Percentiles rank a stretch among this genome's conserved stretches.
Evolutionary conservation across 2,888 invertebrate genomes (phyloP).

Genomic region (Incurvaria masculella): DNA sequence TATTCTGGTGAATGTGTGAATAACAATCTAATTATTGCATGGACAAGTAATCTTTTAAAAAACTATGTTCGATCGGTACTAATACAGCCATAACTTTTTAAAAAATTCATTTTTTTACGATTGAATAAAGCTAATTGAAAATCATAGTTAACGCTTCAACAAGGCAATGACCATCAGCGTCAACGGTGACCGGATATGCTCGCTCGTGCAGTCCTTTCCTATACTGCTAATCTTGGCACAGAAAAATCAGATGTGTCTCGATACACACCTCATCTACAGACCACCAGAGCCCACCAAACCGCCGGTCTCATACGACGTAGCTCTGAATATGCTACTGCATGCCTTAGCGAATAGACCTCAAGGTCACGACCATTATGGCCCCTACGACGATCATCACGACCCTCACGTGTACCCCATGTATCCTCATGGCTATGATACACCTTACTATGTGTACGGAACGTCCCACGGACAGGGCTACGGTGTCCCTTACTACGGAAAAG

Average conservation of each 20-base stretch:
- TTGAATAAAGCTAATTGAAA: no score
- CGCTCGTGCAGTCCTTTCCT: slow-evolving; percentile 39
- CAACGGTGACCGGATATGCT: slow-evolving; percentile 22
- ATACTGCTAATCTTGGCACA: slow-evolving; percentile 42
- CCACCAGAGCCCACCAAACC: slow-evolving; percentile 40
- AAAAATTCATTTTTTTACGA: no score
- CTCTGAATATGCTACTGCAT: slow-evolving; percentile 37
- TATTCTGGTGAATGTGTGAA: no score
- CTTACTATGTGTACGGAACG: not conserved
- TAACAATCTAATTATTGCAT: no score
- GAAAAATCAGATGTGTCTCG: slow-evolving; percentile 33
- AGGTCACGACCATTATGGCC: not conserved
- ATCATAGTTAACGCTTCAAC: no score
- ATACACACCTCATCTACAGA: slow-evolving; percentile 39
- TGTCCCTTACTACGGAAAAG: not conserved
- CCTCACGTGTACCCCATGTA: not conserved
- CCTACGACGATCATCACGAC: not conserved
- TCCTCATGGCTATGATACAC: not conserved
- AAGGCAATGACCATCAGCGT: not conserved
- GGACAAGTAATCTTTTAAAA: no score
- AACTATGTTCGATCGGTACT: no score
- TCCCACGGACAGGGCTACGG: not conserved
- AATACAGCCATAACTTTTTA: no score
- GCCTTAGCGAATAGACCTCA: slow-evolving; percentile 15
- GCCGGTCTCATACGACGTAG: slow-evolving; percentile 39